Conservation (phyloP, 2,113 vertebrate genomes). For the Amazona vittata region DNA sequence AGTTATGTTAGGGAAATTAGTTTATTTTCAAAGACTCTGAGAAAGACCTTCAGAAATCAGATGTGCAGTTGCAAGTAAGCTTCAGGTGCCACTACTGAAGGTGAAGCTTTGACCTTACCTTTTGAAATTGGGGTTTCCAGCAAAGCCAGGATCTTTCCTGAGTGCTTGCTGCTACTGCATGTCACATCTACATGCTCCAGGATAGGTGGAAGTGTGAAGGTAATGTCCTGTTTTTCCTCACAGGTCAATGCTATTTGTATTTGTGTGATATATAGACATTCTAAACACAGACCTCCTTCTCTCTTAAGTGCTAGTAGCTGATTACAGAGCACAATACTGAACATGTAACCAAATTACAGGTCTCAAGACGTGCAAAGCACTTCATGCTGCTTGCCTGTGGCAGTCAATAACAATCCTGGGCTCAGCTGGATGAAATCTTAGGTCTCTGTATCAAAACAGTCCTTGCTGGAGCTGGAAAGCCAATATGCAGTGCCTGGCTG, state of each 20-base stretch:
- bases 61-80: neutral
- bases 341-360: neutral
- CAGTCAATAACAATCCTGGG: neutral
- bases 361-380: neutral
- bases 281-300: neutral
- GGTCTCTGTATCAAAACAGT: neutral
- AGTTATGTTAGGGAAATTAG: neutral
- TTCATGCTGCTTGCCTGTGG: neutral
- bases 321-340: neutral
- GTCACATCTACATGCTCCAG: neutral
- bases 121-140: neutral
- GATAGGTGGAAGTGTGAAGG: neutral
- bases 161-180: neutral
- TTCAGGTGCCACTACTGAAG: neutral
- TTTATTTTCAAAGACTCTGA: neutral
- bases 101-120: neutral
- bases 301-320: neutral
- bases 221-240: neutral
- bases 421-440: neutral
- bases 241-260: neutral
- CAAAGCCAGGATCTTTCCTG: neutral
- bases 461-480: neutral
- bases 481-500: neutral
- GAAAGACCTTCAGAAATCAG: neutral
- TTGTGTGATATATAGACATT: neutral